phyloP scores from a whole-genome alignment of 2,888 invertebrate species.

The Hirtodrosophila duncani region DNA sequence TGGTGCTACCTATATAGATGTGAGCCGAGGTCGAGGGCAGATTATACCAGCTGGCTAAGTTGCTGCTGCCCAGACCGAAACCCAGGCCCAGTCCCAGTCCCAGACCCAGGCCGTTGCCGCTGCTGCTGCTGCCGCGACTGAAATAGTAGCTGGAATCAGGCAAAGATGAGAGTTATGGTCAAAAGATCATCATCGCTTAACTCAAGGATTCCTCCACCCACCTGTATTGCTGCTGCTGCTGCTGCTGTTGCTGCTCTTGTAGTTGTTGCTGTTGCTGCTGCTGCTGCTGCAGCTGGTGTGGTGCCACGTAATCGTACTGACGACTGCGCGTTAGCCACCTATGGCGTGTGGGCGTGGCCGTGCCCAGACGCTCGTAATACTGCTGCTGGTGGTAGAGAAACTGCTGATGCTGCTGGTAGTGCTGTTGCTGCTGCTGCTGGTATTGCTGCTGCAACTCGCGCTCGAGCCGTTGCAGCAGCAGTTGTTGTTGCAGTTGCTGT shows the following conservation, averaged over 20 bases:
- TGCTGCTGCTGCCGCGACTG: conserved; percentile 64
- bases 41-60: conserved; percentile 58
- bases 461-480: conserved; percentile 65
- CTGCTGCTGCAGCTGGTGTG: conserved; percentile 1
- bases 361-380: conserved; percentile 44
- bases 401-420: conserved; percentile 41
- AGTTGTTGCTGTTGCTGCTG: conserved; percentile 20
- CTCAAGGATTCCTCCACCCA: too few species aligned
- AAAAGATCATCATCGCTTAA: too few species aligned
- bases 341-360: conserved; percentile 26
- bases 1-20: conserved; percentile 67
- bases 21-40: conserved; percentile 71
- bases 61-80: conserved; percentile 67
- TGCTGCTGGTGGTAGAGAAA: conserved; percentile 55
- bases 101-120: conserved; percentile 60
- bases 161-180: too few species aligned
- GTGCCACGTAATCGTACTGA: conserved; percentile 32
- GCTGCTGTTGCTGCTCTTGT: conserved; percentile 32
- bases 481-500: conserved; percentile 65
- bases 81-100: conserved; percentile 58
- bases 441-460: conserved; percentile 64
- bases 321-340: conserved; percentile 49
- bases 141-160: conserved; percentile 62
- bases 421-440: conserved; percentile 53
- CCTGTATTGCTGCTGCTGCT: conserved; percentile 61